phyloP scores from a whole-genome alignment of 2,113 vertebrate genomes.

The Chamaetylas fuelleborni region DNA sequence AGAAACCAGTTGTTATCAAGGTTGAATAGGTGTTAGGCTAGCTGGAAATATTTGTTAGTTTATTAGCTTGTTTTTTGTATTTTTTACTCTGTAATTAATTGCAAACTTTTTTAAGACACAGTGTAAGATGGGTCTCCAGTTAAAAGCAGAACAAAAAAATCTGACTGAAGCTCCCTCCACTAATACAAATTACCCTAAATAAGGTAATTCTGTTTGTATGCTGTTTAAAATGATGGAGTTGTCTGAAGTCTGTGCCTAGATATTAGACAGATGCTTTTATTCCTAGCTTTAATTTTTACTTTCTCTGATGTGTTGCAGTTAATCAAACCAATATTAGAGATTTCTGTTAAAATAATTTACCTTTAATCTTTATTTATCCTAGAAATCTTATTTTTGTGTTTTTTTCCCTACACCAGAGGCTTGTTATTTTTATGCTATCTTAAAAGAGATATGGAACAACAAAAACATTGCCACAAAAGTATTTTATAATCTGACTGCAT shows the following conservation, averaged over 20 bases:
- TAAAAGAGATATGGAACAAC: background rate
- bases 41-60: background rate
- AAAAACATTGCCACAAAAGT: fast-evolving
- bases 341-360: background rate
- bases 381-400: background rate
- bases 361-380: background rate
- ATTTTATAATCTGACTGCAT: background rate
- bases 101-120: background rate
- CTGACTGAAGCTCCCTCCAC: background rate
- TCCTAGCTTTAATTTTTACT: background rate
- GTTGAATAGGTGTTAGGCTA: background rate
- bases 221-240: background rate
- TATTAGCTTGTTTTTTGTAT: fast-evolving
- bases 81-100: background rate
- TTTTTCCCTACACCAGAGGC: background rate
- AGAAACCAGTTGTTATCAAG: background rate
- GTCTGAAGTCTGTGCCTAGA: background rate
- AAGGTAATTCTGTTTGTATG: background rate
- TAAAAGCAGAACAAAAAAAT: background rate
- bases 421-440: background rate
- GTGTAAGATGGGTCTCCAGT: background rate
- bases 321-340: background rate
- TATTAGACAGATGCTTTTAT: background rate
- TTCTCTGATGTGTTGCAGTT: background rate
- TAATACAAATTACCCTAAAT: background rate